Conservation (phyloP, 2,797 vertebrate genomes). For the Saguinus oedipus region DNA sequence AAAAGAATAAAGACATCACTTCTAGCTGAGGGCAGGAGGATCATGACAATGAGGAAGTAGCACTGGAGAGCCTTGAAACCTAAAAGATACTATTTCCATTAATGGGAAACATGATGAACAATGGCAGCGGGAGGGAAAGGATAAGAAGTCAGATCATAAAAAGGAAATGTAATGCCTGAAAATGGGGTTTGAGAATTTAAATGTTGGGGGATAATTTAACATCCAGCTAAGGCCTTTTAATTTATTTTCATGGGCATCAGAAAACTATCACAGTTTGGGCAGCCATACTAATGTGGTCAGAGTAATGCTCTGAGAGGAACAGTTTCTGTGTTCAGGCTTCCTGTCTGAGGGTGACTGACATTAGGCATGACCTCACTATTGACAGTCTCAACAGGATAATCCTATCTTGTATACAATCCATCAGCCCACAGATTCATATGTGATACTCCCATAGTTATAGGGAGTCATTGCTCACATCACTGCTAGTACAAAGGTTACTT, state of each 20-base stretch:
- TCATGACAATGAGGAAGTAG: background rate
- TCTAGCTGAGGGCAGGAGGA: background rate
- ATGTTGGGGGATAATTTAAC: background rate
- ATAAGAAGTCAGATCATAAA: background rate
- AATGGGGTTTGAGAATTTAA: background rate
- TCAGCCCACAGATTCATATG: background rate
- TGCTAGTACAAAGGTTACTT: slow-evolving; percentile 10
- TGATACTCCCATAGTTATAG: background rate
- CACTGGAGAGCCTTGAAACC: background rate
- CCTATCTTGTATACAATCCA: background rate
- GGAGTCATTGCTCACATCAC: background rate
- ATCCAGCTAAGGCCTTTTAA: background rate
- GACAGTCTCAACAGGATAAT: background rate
- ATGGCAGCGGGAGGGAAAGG: background rate
- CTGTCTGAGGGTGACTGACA: background rate
- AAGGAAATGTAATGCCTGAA: background rate
- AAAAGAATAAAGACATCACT: background rate
- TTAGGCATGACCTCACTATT: background rate
- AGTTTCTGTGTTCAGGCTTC: background rate
- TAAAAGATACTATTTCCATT: background rate
- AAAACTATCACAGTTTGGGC: background rate
- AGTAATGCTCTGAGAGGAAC: background rate
- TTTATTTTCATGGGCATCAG: background rate
- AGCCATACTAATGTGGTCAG: background rate
- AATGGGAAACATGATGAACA: background rate